These are phyloP conservation scores for Elachura formosa DNA, from an alignment of 2,113 vertebrate species.

Conservation along the genomic window DNA sequence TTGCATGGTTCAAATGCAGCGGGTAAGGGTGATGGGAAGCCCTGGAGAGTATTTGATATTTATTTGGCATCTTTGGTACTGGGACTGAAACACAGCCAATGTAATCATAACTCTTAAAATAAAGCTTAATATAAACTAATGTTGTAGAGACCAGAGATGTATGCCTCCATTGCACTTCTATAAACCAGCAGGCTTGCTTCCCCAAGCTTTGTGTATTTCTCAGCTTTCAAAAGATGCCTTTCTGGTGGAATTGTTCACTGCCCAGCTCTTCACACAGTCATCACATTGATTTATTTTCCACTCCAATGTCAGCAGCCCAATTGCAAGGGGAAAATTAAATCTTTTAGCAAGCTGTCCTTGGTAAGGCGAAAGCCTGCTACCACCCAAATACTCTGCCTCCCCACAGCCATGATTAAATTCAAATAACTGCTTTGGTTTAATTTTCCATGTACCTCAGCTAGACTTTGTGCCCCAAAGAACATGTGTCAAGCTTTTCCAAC, in stretches of 20 bases:
- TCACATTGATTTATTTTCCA: constrained; percentile 43
- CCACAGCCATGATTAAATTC: not conserved
- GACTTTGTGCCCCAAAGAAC: not conserved
- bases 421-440: not conserved
- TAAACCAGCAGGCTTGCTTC: constrained; percentile 30
- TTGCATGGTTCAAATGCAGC: constrained; percentile 10
- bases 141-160: not conserved
- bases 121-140: constrained; percentile 36
- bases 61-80: constrained; percentile 22
- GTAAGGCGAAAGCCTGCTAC: not conserved
- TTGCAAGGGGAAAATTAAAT: not conserved
- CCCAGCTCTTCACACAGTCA: not conserved
- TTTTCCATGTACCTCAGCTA: not conserved
- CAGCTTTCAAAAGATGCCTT: constrained; percentile 23
- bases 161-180: not conserved
- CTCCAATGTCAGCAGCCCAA: not conserved
- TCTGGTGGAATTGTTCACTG: constrained; percentile 15
- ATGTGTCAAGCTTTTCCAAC: not conserved
- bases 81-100: not conserved
- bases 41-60: constrained; percentile 31
- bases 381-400: not conserved
- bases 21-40: not conserved
- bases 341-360: constrained; percentile 16
- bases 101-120: constrained; percentile 49
- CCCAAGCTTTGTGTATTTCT: constrained; percentile 12